Evolutionary conservation across 2,888 invertebrate genomes (phyloP).

Genomic region (Chrysomela aeneicollis): DNA sequence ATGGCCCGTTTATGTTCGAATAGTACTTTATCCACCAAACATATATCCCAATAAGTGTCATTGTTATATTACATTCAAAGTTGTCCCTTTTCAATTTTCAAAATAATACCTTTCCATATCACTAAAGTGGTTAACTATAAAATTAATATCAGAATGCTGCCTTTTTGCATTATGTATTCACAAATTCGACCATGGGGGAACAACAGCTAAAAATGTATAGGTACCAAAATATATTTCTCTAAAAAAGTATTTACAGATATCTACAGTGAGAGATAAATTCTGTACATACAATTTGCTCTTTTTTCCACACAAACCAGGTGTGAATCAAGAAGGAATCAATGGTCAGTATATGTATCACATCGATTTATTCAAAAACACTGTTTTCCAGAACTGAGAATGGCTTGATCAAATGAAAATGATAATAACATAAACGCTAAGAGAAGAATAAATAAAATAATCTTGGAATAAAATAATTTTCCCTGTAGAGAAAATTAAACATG

Average conservation of each 20-base stretch:
- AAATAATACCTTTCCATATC: slow-evolving; percentile 15
- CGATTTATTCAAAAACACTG: neutral
- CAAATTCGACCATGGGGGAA: slow-evolving; percentile 11
- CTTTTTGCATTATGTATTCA: slow-evolving; percentile 1
- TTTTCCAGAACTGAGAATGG: neutral
- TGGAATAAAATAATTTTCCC: neutral
- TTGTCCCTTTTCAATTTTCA: neutral
- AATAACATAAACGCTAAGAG: neutral
- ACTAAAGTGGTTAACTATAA: slow-evolving; percentile 6
- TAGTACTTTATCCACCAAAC: neutral
- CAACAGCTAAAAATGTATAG: slow-evolving; percentile 9
- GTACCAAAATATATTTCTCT: slow-evolving; percentile 18
- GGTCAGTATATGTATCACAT: neutral
- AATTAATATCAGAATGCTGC: slow-evolving; percentile 26
- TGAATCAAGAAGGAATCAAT: too few species aligned
- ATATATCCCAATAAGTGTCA: too few species aligned
- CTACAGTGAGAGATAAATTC: neutral
- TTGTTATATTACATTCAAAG: too few species aligned
- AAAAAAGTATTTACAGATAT: slow-evolving; percentile 19
- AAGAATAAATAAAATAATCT: neutral
- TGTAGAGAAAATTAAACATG: neutral
- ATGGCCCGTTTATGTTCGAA: slow-evolving; percentile 23
- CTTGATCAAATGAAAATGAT: neutral
- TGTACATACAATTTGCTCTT: neutral
- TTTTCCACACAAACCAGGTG: neutral